Evolutionary conservation across 2,888 invertebrate genomes (phyloP), one percentile per base, ranked within the genome.

Genomic region (Eumacrocentrus americanus): DNA sequence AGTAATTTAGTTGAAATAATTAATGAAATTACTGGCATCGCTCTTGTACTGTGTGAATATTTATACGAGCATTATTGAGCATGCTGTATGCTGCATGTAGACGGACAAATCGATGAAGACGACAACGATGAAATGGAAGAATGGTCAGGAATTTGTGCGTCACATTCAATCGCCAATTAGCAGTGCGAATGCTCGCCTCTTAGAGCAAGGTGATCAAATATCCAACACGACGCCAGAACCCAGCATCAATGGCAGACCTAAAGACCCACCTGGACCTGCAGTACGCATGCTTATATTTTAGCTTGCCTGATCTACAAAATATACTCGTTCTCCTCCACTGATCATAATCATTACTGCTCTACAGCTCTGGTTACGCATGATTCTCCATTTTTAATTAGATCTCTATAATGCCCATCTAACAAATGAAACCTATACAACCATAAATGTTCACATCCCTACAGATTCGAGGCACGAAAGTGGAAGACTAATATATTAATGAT

Each of bases 81-180:
- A 77, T 78, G 78, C n/a, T 78, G 80, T 80, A 76, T 80, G 76
- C 76, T 78, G 79, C 79, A 80, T 80, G 79, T 77, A 78, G 79
- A 78, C 73, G 74, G 74, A 72, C 67, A 78, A 70, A 72, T 73
- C 71, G 62, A 69, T 67, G 66, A 72, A 67, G 71, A 71, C 61
- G 25, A 69, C 75, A 58, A 74, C 69, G 69, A 70, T 79, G 72
- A 70, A 70, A 67, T 79, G 80, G 80, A 77, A 74, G 71, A 79
- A 73, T 62, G 79, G 77, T 54, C 78, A 79, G 68, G 80, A 80
- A 60, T 75, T 75, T 69, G 79, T 79, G 58, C 77, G 72, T 62
- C 71, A 67, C 67, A 73, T 79, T 71, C 72, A 75, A 71, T 70
- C 73, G 52, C 73, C 77, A 55, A 68, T 75, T 72, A 77, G 72